Percentiles rank a stretch among this genome's conserved stretches.
These are phyloP conservation scores for Trichonephila clavata DNA, from an alignment of 1,140 invertebrate species.

Conservation along the genomic window DNA sequence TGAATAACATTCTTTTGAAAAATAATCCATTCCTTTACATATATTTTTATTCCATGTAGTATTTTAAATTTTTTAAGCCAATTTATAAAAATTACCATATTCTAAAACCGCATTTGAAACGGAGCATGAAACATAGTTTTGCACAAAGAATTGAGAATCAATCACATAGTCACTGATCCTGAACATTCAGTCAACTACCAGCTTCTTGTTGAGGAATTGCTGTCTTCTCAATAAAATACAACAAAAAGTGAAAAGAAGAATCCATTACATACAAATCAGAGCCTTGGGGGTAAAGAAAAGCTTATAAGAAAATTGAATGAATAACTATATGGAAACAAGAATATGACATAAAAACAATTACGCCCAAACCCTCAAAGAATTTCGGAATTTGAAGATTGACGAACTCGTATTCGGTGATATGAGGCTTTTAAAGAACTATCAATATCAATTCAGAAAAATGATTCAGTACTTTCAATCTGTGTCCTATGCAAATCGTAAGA, in stretches of 20 bases:
- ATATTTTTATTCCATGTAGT: no score
- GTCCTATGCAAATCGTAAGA: not conserved
- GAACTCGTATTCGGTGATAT: not conserved
- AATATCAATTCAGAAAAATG: not conserved
- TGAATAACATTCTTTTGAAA: no score
- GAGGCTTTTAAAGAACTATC: not conserved
- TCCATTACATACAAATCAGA: not conserved
- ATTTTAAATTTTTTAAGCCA: not conserved
- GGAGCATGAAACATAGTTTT: not conserved
- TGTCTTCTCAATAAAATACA: not conserved
- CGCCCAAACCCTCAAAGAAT: not conserved
- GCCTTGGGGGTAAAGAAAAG: not conserved
- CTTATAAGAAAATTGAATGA: not conserved
- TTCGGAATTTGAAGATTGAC: not conserved
- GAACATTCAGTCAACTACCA: not conserved
- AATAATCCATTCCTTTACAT: no score
- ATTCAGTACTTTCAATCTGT: not conserved
- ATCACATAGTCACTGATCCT: no score
- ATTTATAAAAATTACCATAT: not conserved
- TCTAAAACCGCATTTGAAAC: not conserved
- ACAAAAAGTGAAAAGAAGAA: not conserved
- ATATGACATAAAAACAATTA: not conserved
- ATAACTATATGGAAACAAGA: not conserved
- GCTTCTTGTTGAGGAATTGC: not conserved
- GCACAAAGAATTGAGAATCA: not conserved